These are phyloP conservation scores for Aculops lycopersici DNA, from an alignment of 1,140 invertebrate species.

Conservation along the genomic window DNA sequence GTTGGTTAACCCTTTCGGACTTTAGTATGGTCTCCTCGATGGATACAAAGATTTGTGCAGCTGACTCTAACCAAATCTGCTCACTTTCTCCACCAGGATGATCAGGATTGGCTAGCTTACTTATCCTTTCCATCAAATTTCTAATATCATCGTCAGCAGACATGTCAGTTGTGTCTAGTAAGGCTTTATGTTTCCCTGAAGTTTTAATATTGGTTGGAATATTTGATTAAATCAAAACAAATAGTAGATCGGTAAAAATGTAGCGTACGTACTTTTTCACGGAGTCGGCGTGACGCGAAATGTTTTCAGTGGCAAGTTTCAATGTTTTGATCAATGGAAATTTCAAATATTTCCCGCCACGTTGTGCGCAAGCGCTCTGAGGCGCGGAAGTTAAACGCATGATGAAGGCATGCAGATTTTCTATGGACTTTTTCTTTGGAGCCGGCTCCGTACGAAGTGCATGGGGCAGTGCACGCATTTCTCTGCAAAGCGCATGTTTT, in stretches of 20 bases:
- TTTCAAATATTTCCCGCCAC: not conserved
- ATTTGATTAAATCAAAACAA: not conserved
- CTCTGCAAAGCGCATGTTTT: not conserved
- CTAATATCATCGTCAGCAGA: too few species aligned
- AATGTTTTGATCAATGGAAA: not conserved
- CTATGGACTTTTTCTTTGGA: too few species aligned
- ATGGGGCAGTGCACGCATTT: not conserved
- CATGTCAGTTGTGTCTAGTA: too few species aligned
- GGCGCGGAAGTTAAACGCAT: not conserved
- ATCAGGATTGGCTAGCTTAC: not conserved
- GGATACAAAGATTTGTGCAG: not conserved
- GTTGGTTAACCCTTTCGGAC: not conserved
- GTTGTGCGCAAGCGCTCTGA: not conserved
- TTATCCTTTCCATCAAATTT: not conserved
- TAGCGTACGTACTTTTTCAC: too few species aligned
- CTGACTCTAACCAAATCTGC: not conserved
- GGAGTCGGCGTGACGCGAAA: not conserved
- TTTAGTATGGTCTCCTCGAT: not conserved
- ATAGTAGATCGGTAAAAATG: not conserved
- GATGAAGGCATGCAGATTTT: too few species aligned
- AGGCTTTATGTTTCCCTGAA: not conserved
- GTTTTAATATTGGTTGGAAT: not conserved
- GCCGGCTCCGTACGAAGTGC: too few species aligned
- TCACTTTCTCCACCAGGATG: not conserved
- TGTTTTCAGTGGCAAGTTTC: not conserved